Percentiles rank a stretch among this genome's conserved stretches.
These are phyloP conservation scores for Jaculus jaculus DNA, from an alignment of 2,113 vertebrate species.

Conservation along the genomic window DNA sequence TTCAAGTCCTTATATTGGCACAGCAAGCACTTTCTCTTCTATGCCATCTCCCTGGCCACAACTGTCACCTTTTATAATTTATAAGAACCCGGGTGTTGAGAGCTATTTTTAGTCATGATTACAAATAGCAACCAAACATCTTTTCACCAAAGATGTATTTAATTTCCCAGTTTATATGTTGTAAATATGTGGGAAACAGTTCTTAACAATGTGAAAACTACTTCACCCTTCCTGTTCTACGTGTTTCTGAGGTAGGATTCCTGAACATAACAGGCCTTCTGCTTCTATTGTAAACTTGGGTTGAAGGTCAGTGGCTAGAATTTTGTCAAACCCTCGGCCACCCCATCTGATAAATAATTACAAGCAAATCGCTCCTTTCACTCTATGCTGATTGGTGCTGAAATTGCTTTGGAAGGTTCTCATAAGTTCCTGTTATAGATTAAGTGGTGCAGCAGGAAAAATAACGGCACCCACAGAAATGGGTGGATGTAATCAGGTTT, in stretches of 20 bases:
- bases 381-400: conserved; percentile 92
- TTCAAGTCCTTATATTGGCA: no score
- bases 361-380: conserved; percentile 88
- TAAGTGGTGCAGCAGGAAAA: conserved; percentile 93
- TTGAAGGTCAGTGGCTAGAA: conserved; percentile 81
- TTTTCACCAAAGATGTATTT: not conserved
- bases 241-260: not conserved
- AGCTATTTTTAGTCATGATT: not conserved
- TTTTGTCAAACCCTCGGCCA: conserved; percentile 82
- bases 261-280: not conserved
- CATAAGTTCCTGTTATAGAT: conserved; percentile 96
- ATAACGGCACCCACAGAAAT: conserved; percentile 94
- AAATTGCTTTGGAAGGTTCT: conserved; percentile 96
- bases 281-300: conserved; percentile 76
- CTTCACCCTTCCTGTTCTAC: not conserved
- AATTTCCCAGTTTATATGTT: not conserved
- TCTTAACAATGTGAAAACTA: not conserved
- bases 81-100: not conserved
- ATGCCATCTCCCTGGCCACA: no score
- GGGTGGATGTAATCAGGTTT: conserved; percentile 97
- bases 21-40: no score
- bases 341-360: conserved; percentile 91
- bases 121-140: not conserved
- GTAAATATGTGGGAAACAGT: conserved; percentile 24
- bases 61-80: not conserved